Evolutionary conservation across 2,888 invertebrate species (phyloP).

Genomic region (Spisula subtruncata): DNA sequence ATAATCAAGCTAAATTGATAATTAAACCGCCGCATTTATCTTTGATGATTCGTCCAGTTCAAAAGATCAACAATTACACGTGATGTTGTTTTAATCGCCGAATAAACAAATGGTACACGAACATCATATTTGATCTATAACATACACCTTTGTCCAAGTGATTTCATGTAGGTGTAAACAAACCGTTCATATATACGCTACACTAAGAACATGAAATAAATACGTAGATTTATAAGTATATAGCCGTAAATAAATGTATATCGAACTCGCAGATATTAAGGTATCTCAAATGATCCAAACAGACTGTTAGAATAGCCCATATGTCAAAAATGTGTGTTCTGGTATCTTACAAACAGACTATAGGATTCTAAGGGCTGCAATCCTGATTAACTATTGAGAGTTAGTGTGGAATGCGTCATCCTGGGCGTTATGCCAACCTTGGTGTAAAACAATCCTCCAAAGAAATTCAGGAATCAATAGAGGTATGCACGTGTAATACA

Average conservation of each 20-base stretch:
- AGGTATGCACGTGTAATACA: not conserved
- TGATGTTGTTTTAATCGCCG: conserved; percentile 8
- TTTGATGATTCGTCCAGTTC: not conserved
- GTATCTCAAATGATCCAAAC: not conserved
- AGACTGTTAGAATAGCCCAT: not conserved
- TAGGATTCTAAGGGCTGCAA: not conserved
- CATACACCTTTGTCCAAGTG: not conserved
- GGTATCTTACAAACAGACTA: conserved; percentile 4
- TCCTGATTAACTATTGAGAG: not conserved
- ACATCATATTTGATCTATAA: not conserved
- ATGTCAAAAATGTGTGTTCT: not conserved
- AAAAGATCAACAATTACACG: conserved; percentile 3
- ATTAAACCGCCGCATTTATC: not conserved
- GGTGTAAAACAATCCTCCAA: conserved; percentile 13
- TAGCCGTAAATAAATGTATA: not conserved
- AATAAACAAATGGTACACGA: not conserved
- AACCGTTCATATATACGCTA: not conserved
- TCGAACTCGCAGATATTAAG: not conserved
- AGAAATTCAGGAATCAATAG: not conserved
- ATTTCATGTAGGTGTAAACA: not conserved
- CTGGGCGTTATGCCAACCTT: too few relatives aligned
- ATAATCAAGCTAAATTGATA: not conserved
- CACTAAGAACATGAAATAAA: not conserved
- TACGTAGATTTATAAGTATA: not conserved
- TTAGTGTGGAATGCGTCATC: conserved; percentile 17